Evolutionary conservation across 2,113 vertebrate species (phyloP).

Genomic region (Pollimyrus isidori): DNA sequence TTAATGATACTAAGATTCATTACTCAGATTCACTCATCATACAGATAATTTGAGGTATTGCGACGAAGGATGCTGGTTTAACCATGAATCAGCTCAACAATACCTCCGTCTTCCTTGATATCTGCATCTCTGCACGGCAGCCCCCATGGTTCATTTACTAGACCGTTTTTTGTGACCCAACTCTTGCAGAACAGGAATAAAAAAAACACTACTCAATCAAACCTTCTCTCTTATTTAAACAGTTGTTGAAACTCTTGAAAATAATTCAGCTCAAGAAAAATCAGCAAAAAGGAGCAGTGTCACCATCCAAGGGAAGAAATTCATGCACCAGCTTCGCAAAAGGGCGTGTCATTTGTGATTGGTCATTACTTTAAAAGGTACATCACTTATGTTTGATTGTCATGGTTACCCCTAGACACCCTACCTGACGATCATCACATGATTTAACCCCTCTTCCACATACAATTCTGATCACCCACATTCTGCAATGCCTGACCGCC

Average conservation of each 20-base stretch:
- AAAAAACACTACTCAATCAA: background rate
- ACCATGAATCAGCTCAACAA: too few relatives aligned
- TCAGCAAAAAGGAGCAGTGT: background rate
- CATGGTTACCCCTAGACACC: background rate
- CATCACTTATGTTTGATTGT: background rate
- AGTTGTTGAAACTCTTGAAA: background rate
- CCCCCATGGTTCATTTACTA: too few relatives aligned
- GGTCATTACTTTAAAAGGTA: background rate
- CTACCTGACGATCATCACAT: background rate
- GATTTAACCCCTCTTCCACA: background rate
- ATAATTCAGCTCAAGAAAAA: background rate
- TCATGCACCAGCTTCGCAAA: background rate
- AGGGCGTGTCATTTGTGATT: background rate
- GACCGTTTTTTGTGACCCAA: constrained; percentile 54
- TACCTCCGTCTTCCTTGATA: too few relatives aligned
- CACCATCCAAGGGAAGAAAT: background rate
- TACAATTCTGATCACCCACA: background rate
- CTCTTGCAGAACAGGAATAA: background rate
- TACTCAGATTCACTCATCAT: constrained; percentile 55
- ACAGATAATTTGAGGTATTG: constrained; percentile 25
- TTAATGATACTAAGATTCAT: constrained; percentile 65
- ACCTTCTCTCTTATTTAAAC: background rate
- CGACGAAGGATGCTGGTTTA: background rate
- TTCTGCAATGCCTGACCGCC: background rate
- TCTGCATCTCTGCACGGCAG: too few relatives aligned